These are phyloP conservation scores for Gobio gobio DNA, from an alignment of 2,113 vertebrate genomes.

Conservation along the genomic window DNA sequence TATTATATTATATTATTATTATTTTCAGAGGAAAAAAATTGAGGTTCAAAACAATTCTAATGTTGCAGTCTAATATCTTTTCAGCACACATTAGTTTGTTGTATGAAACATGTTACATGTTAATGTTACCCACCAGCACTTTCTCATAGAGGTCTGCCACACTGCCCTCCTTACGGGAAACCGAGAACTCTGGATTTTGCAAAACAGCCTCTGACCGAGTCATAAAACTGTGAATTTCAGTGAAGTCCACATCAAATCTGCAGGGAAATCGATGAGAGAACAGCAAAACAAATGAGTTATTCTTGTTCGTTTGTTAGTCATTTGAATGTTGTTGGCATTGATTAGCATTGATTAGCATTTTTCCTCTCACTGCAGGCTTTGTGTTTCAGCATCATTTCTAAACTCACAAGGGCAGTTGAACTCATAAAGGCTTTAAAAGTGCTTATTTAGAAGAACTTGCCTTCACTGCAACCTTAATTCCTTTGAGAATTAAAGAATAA, in stretches of 20 bases:
- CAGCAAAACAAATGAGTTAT: constrained; percentile 23
- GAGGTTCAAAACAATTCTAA: background rate
- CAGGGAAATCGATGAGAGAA: constrained; percentile 26
- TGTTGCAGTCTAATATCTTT: background rate
- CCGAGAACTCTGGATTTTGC: constrained; percentile 90
- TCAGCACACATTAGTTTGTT: background rate
- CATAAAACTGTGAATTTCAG: constrained; percentile 98
- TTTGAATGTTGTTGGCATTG: background rate
- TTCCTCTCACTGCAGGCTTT: background rate
- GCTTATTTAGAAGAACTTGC: background rate
- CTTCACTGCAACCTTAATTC: background rate
- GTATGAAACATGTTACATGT: no score
- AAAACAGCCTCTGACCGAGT: constrained; percentile 93
- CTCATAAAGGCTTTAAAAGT: background rate
- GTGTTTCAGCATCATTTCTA: background rate
- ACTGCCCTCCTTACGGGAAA: constrained; percentile 89
- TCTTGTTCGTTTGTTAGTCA: constrained; percentile 22
- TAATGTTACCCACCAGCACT: constrained; percentile 76
- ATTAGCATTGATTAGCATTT: constrained; percentile 7
- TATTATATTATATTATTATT: background rate
- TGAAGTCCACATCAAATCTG: constrained; percentile 95
- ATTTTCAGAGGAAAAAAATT: background rate
- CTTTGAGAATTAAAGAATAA: background rate
- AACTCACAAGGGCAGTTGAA: background rate
- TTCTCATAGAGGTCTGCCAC: constrained; percentile 92